Evolutionary conservation across 2,797 vertebrate genomes (phyloP).

Genomic region (Fundulus diaphanus): DNA sequence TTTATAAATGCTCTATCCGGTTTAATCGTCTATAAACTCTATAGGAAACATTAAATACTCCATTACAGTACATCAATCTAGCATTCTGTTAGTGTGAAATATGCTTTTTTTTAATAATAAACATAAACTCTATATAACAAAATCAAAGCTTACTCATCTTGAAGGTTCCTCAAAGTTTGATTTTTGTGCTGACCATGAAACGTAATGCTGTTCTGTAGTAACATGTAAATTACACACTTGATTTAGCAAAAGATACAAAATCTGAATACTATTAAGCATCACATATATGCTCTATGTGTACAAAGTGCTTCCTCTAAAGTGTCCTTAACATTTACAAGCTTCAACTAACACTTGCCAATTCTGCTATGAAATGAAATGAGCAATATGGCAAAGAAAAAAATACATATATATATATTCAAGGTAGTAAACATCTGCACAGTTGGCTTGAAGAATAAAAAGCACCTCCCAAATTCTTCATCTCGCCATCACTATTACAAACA

Average conservation of each 20-base stretch:
- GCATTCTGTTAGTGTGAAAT: conserved; percentile 71
- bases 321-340: conserved; percentile 65
- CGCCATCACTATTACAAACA: conserved; percentile 23
- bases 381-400: conserved; percentile 35
- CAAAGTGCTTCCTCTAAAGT: conserved; percentile 77
- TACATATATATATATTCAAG: conserved; percentile 30
- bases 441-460: conserved; percentile 48
- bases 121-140: conserved; percentile 53
- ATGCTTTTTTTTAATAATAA: conserved; percentile 38
- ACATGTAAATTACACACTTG: conserved; percentile 49
- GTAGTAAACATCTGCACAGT: conserved; percentile 65
- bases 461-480: conserved; percentile 22
- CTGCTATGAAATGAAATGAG: conserved; percentile 43
- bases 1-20: conserved; percentile 52
- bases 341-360: conserved; percentile 47
- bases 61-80: conserved; percentile 68
- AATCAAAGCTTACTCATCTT: conserved; percentile 55
- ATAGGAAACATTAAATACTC: conserved; percentile 60
- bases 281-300: conserved; percentile 51
- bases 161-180: conserved; percentile 52
- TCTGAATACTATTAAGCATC: conserved; percentile 52
- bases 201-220: conserved; percentile 47
- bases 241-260: conserved; percentile 60
- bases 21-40: conserved; percentile 47
- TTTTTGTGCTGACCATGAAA: conserved; percentile 59